Evolutionary conservation across 2,113 vertebrate genomes (phyloP).

Genomic region (Mastomys natalensis): DNA sequence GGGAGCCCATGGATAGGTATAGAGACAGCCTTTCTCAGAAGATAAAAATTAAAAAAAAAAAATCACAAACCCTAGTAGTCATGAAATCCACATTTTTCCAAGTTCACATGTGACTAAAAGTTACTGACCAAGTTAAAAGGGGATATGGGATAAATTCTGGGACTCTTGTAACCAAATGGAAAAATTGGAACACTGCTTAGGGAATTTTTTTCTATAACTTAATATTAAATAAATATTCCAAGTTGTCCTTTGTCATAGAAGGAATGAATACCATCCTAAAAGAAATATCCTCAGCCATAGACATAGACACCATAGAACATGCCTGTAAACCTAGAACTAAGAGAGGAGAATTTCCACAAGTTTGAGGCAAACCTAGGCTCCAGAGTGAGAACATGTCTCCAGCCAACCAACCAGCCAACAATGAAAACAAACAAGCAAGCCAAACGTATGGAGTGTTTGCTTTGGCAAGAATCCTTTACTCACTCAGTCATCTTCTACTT

Average conservation of each 20-base stretch:
- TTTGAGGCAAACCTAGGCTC: not conserved
- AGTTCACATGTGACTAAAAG: conserved; percentile 36
- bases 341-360: no score
- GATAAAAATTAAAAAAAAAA: not conserved
- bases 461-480: not conserved
- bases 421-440: not conserved
- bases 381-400: not conserved
- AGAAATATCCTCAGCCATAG: not conserved
- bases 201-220: not conserved
- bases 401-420: not conserved
- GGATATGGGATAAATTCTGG: not conserved
- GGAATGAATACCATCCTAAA: not conserved
- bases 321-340: not conserved
- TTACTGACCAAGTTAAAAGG: not conserved
- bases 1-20: no score
- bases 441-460: not conserved
- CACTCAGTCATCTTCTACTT: not conserved
- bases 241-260: not conserved
- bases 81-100: not conserved
- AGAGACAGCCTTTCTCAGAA: not conserved
- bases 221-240: not conserved
- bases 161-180: not conserved
- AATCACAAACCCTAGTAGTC: not conserved
- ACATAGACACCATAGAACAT: no score
- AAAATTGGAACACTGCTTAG: not conserved